Evolutionary conservation across 1,140 invertebrate genomes (phyloP), one percentile per base, ranked within the genome.

Genomic region (Cotesia glomerata): DNA sequence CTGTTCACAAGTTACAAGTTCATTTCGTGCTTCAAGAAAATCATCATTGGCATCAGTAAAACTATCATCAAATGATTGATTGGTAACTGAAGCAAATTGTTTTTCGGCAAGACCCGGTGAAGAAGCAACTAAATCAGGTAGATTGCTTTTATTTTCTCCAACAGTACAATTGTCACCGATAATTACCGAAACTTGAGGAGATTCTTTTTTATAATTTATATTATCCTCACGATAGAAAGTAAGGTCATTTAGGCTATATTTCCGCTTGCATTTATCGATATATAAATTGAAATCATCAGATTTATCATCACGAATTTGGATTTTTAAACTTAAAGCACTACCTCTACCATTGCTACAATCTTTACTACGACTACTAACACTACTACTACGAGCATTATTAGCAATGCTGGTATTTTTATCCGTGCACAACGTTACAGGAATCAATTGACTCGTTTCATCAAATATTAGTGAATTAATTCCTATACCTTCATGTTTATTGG

Each of bases 101-200:
- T 76, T 76, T 69, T 76, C 76, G 32, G 64, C 77, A 9, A 73
- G 11, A 8, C 77, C 81, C 0, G 84, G 81, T 11, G 81, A 84
- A 8, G 83, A 83, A 11, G 80, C 75, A n/a, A 86, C 73, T 5
- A 85, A 69, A 72, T 84, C 81, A 0, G 84, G 84, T 14, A 84
- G 75, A 78, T 81, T 78, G 14, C 81, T 75, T 34, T 63, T 69
- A 14, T 52, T 74, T 49, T 65, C 7, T 59, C 14, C 71, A 8
- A 69, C 5, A 59, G 45, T 71, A 7, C 3, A 9, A 8, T 45
- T 11, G 14, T 73, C 73, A 69, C 74, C 66, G 59, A 39, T 65
- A 56, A 70, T 59, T 54, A 26, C 56, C 51, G 7, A 18, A 49
- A 39, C 16, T 65, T 54, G 35, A 7, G 34, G 64, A 62, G 26